Conservation (phyloP, 2,888 invertebrate genomes). For the Apotomis turbidana region DNA sequence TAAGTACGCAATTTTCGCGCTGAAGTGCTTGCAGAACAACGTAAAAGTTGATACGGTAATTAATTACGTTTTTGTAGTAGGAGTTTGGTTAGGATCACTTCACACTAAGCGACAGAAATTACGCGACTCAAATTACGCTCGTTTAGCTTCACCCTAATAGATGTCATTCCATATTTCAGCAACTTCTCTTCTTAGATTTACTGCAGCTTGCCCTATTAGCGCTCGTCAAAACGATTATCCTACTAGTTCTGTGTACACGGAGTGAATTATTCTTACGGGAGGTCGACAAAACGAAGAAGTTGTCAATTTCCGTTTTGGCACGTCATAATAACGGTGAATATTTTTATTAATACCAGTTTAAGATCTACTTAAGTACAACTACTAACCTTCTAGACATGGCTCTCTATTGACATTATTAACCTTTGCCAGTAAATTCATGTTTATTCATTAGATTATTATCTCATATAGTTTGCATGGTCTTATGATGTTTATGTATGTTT, state of each 20-base stretch:
- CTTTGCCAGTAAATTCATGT: no score
- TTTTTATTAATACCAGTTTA: no score
- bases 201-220: background rate
- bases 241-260: conserved; percentile 4
- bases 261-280: conserved; percentile 28
- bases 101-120: no score
- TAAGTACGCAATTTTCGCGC: conserved; percentile 16
- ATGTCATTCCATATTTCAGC: conserved; percentile 3
- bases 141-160: no score
- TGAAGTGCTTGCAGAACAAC: conserved; percentile 3
- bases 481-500: background rate
- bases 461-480: no score
- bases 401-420: no score
- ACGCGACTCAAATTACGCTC: no score
- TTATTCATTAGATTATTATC: no score
- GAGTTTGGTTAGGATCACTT: no score
- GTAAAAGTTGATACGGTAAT: background rate
- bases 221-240: background rate
- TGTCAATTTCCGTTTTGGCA: conserved; percentile 22
- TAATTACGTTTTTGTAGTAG: background rate
- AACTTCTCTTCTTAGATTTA: conserved; percentile 8
- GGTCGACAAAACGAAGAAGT: conserved; percentile 27
- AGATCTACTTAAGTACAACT: no score
- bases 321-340: conserved; percentile 21
- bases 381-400: no score